A percentile compares a stretch with the other conserved stretches of the same genome.
phyloP scores from a whole-genome alignment of 2,113 vertebrate species.

The Chelonoidis abingdonii region DNA sequence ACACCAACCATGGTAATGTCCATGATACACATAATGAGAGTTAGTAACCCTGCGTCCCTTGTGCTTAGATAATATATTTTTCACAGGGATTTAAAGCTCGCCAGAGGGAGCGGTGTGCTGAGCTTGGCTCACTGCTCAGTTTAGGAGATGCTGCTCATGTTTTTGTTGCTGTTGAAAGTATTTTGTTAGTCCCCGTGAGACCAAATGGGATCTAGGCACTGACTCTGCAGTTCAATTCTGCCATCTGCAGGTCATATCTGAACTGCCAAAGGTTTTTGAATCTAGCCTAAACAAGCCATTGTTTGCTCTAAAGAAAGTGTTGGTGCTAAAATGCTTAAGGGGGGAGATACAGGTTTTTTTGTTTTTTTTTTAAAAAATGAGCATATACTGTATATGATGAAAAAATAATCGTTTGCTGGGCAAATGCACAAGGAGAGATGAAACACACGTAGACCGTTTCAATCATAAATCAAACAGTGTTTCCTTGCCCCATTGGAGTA shows the following conservation, averaged over 20 bases:
- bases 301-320: fast-evolving
- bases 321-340: background rate
- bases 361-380: background rate
- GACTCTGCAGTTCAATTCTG: conserved; percentile 36
- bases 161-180: fast-evolving
- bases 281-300: fast-evolving
- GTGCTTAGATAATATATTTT: background rate
- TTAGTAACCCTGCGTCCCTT: fast-evolving
- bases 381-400: background rate
- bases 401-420: background rate
- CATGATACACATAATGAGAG: fast-evolving
- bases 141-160: fast-evolving
- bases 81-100: background rate
- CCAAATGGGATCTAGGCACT: fast-evolving
- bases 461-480: background rate
- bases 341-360: background rate
- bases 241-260: conserved; percentile 55
- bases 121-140: fast-evolving
- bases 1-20: fast-evolving
- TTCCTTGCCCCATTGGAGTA: background rate
- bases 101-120: background rate
- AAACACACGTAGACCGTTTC: background rate
- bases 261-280: background rate
- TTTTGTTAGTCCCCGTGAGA: fast-evolving
- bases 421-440: background rate